These are phyloP conservation scores for Mesaphorura yosii DNA, from an alignment of 1,140 invertebrate species.

Conservation along the genomic window DNA sequence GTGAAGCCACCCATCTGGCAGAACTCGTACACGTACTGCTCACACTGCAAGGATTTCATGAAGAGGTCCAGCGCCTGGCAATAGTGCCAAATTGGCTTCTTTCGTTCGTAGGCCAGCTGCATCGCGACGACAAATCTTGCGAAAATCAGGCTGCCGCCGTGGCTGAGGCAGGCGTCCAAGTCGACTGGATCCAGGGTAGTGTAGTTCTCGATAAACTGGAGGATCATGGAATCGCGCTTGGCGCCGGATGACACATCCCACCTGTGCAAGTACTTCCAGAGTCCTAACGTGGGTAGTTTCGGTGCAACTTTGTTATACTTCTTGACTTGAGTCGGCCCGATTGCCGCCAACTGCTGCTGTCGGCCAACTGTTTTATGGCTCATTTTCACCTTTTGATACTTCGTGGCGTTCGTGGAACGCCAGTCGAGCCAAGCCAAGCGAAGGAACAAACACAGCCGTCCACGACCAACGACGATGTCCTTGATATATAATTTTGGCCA, in stretches of 20 bases:
- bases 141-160: constrained; percentile 15
- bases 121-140: constrained; percentile 15
- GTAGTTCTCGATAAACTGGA: constrained; percentile 12
- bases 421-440: no score
- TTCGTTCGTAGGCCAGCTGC: constrained; percentile 13
- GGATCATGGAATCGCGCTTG: constrained; percentile 5
- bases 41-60: constrained; percentile 11
- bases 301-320: background rate
- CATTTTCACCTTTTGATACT: no score
- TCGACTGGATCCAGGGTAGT: constrained; percentile 12
- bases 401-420: no score
- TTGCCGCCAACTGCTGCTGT: no score
- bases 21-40: constrained; percentile 11
- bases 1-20: constrained; percentile 9
- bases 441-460: no score
- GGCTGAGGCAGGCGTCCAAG: constrained; percentile 9
- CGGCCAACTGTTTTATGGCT: no score
- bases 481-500: no score
- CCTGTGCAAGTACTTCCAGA: background rate
- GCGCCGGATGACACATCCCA: constrained; percentile 1
- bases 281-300: background rate
- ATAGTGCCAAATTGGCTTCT: constrained; percentile 6
- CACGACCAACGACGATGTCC: no score
- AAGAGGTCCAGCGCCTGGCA: constrained; percentile 16
- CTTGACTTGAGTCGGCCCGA: no score